Evolutionary conservation across 2,113 vertebrate species (phyloP), one percentile per base, ranked within the genome.

Genomic region (Drymodes brunneopygia): DNA sequence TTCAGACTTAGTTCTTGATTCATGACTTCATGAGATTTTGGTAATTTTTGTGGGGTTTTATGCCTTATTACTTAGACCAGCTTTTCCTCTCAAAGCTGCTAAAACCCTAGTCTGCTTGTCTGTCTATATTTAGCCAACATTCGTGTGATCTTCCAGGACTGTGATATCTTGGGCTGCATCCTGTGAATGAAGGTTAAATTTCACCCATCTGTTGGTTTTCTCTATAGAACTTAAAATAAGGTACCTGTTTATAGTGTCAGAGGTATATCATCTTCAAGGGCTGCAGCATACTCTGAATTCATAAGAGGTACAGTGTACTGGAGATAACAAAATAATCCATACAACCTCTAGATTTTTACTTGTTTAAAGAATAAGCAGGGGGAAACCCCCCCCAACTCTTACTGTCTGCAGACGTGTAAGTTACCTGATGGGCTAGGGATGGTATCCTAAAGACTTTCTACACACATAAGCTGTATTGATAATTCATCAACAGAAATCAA

Each of bases 301-400:
- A 4, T 47, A 81, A 51, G 47, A 81, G 21, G 4, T 81, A 16
- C 11, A 29, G 11, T 21, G 10, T 81, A 51, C 31, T 84, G 48
- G 33, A 81, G 10, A 40, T 81, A 51, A 54, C 6, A 6, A 66
- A 94, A 38, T 14, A 65, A 81, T 67, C 38, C 21, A 15, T 74
- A 56, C 19, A 64, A 47, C 24, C 51, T 87, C 27, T 24, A 53
- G 40, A 72, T 57, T 75, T 48, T 53, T 65, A 28, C 42, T 74
- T 18, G 31, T 70, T 84, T 74, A 45, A 86, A 79, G 36, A 88
- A 40, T 28, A 57, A 71, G 16, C 16, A 81, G 21, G 11, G 10
- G 0, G 3, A 6, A 42, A 40, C 35, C 17, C 6, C 0, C 3
- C 12, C 2, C 57, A 60, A 6, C 6, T 70, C 18, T 47, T 72